These are phyloP conservation scores for human DNA, from an alignment of 2,113 vertebrate genomes.

Conservation along the genomic window GRCh38 chr6:168692001-168692500, in stretches of 20 bases:
- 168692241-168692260: neutral
- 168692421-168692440: too few relatives aligned
- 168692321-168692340: neutral
- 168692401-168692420: neutral
- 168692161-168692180: too few relatives aligned
- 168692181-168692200: accelerated
- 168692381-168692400: too few relatives aligned
- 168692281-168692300: neutral
- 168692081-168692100: neutral
- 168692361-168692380: too few relatives aligned
- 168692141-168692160: too few relatives aligned
- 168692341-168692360: neutral
- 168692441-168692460: neutral
- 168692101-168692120: neutral
- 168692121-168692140: neutral
- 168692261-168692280: neutral
- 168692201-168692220: neutral
- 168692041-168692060: neutral
- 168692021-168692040: neutral
- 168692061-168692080: neutral
- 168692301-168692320: neutral
- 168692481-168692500: too few relatives aligned
- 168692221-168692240: neutral
- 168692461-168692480: neutral
- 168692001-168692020: neutral